Percentiles rank a stretch among this genome's conserved stretches.
phyloP scores from a whole-genome alignment of 1,140 invertebrate species.

The Cydia pomonella region DNA sequence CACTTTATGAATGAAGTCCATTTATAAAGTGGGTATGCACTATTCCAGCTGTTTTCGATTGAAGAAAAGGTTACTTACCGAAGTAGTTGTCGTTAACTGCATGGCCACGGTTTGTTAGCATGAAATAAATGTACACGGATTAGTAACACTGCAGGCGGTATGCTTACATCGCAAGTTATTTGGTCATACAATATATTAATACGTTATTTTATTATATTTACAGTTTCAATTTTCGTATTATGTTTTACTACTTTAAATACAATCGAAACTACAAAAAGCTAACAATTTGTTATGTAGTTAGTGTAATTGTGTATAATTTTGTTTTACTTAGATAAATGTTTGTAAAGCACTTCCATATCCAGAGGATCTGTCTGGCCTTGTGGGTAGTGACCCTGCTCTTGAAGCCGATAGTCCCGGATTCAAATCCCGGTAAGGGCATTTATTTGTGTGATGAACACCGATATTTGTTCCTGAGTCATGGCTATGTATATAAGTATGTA shows the following conservation, averaged over 20 bases:
- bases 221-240: background rate
- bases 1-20: no score
- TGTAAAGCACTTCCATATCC: background rate
- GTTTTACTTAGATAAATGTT: background rate
- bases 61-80: conserved; percentile 88
- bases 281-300: no score
- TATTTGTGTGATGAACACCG: no score
- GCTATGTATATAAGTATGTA: no score
- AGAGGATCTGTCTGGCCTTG: no score
- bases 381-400: no score
- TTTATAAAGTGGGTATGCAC: background rate
- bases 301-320: background rate
- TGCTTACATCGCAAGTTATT: background rate
- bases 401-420: no score
- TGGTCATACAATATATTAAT: background rate
- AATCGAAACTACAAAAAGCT: no score
- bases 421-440: no score
- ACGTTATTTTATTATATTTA: background rate
- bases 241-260: background rate
- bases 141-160: conserved; percentile 14
- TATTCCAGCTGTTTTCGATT: conserved; percentile 1
- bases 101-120: conserved; percentile 72
- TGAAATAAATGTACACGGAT: conserved; percentile 49
- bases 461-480: no score
- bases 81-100: conserved; percentile 98